Base-by-base conservation (phyloP, 2,888 invertebrate genomes). In the Cataglyphis altisquamis region DNA sequence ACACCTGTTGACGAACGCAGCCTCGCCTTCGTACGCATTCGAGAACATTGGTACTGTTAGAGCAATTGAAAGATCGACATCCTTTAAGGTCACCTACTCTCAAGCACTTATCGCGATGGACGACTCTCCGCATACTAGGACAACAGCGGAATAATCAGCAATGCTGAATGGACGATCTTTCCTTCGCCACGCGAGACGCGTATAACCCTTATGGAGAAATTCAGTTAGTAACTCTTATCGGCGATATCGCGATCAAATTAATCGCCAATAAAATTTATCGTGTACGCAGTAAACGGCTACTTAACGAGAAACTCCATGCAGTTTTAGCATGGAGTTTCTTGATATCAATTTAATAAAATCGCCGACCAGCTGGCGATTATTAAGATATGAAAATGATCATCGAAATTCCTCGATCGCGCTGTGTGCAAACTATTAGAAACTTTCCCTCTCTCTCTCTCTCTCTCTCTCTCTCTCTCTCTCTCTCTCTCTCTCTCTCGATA, bases 11-110 rank as follows among this genome's bases (percentile, higher is more conserved):
- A 78, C 67, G 29, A 60, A n/a, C 25, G 36, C 9, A 32, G 64
- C 64, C 83, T 74, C 66, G 48, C 60, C 68, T 84, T 18, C 29
- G 77, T 41, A 75, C 57, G 78, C 70, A 77, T 77, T 78, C 70
- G 72, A 82, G 86, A 68, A 80, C 52, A 41, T 70, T 52, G 82
- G 74, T 84, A 83, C 87, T 82, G 87, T 88, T 88, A 88, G 81
- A 52, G 64, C 85, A 63, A 66, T 25, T 87, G 60, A 45, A 45
- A 78, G 74, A 87, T 88, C 82, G 77, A 86, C 87, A 87, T 89
- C 84, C 82, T 87, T 89, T 66, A 39, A 83, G 89, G 87, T 89
- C 89, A 86, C 88, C 87, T 85, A 87, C 84, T 87, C 77, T 60
- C 70, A 57, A 45, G 32, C 57, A 41, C 10, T 18, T 72, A 80